Evolutionary conservation across 2,113 vertebrate species (phyloP), one percentile per base, ranked within the genome.

Genomic region (Numida meleagris): DNA sequence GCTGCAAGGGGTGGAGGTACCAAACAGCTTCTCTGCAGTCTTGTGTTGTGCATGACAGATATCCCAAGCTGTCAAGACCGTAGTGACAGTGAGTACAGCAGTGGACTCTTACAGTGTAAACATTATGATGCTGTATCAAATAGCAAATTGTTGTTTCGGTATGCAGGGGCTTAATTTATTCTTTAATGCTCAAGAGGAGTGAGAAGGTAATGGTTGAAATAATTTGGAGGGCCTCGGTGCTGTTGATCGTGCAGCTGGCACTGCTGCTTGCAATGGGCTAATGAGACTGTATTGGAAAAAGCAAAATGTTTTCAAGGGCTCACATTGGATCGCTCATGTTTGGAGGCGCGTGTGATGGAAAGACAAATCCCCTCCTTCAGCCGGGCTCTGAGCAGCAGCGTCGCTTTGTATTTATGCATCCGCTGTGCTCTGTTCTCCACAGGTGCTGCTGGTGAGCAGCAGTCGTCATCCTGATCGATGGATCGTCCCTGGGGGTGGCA

Each of bases 401-500:
- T 19, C 63, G 55, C 57, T 14, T 19, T 29, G 71, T 42, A 9
- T 34, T 67, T 12, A 3, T 10, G 1, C 23, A 3, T 72, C 24
- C 67, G 51, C 85, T 86, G n/a, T 42, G 55, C 59, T 83, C 57
- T 93, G 3, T 61, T 91, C 55, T 40, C 89, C 2, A 4, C 96
- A 99, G 99, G 99, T 99, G 91, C 97, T 99, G 94, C 97, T 99
- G 46, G 99, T 99, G 90, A 99, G 99, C 98, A 99, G 99, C 57
- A 99, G 99, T 97, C 98, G 99, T 85, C 98, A 99, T 96, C 99
- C 99, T 6, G 99, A 99, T 82, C 99, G 99, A 96, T 99, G 99
- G 99, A 99, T 99, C 53, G 99, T 99, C 83, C 99, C 99, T 9
- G 99, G 99, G 71, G 99, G 99, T 33, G 99, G 99, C 84, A 99